Conservation (phyloP, 2,797 vertebrate species). For the Macrochelys suwanniensis region DNA sequence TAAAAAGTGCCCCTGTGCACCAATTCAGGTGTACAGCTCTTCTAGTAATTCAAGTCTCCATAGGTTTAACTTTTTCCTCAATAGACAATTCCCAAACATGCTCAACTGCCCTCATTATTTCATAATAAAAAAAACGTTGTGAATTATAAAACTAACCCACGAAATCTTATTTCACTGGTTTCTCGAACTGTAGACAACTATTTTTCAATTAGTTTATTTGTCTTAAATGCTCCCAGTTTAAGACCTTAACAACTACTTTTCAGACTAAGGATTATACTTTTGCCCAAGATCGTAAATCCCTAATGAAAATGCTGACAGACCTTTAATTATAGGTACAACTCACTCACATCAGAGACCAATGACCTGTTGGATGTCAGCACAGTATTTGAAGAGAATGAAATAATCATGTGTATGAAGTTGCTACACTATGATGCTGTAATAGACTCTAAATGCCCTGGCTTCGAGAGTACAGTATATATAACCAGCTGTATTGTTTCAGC, state of each 20-base stretch:
- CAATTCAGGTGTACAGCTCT: fast-evolving
- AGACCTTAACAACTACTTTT: background rate
- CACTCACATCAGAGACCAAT: background rate
- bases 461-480: background rate
- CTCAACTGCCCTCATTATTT: background rate
- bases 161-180: background rate
- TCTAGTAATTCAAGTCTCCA: background rate
- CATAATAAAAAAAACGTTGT: fast-evolving
- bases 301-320: background rate
- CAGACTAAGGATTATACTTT: background rate
- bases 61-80: background rate
- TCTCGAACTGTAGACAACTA: background rate
- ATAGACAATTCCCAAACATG: background rate
- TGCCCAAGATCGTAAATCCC: background rate
- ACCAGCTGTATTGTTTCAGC: background rate
- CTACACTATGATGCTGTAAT: background rate
- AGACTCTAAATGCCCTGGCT: background rate
- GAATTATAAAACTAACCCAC: background rate
- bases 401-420: background rate
- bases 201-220: background rate
- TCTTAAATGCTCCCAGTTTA: background rate
- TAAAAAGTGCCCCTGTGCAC: background rate
- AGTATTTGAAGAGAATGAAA: background rate
- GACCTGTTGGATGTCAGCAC: background rate
- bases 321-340: background rate